Evolutionary conservation across 2,888 invertebrate species (phyloP), one percentile per base, ranked within the genome.

Genomic region (Phalera bucephala): DNA sequence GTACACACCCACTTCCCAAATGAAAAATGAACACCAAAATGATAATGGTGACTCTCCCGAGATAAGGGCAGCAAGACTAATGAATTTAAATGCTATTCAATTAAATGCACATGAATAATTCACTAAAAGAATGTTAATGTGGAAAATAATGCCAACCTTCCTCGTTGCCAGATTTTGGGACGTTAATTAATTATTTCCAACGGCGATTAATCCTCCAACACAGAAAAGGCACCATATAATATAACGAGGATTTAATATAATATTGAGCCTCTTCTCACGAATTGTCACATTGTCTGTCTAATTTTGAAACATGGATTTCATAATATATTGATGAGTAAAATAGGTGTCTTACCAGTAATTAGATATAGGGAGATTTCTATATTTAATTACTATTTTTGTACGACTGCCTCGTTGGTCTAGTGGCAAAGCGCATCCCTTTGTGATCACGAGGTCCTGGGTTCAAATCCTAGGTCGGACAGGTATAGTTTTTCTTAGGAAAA

Each of bases 31-130:
- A 41, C 50, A 47, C 43, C 44, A 26, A 61, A 64, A 57, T 50
- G 54, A 48, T 58, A 54, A 54, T 61, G 42, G 51, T 40, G 44
- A 48, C 45, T 53, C 42, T 47, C 40, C 38, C 19, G 27, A 52
- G 60, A 63, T 64, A 63, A 55, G 54, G 58, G 45, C 46, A 54
- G 43, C 54, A 56, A 60, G 54, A 64, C 65, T 80, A 81, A 85
- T 85, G 72, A 83, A 85, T 85, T 84, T 81, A 80, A 84, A 85
- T 84, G 76, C 68, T 72, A 83, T 83, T 82, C 83, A 83, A 83
- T 85, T 80, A 81, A 80, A 81, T 81, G 80, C 82, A 79, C 74
- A 85, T 85, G 82, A 83, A 86, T 86, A 63, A 86, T 85, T 84
- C 84, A 84, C 65, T 57, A 73, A 74, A 72, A 75, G 70, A 78